Base-by-base conservation (phyloP, 2,888 invertebrate species). In the Cephus sareptanus region DNA sequence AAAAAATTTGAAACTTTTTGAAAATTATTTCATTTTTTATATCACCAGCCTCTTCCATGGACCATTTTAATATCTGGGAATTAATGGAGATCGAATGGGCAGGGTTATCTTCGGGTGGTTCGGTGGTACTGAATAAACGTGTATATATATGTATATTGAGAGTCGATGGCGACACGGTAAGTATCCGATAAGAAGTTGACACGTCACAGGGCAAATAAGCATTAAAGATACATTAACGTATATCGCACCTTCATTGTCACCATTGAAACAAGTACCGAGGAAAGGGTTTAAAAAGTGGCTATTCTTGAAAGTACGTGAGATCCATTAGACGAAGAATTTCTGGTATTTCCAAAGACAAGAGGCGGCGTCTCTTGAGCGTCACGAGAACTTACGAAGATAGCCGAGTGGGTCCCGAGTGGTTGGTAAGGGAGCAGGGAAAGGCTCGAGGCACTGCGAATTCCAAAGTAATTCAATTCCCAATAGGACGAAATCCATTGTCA, bases 281-380 rank as follows among this genome's bases (percentile, higher is more conserved):
- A 56, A 56, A 56, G 56, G 23, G 56, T 56, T 56, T 56, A 56
- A 56, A 9, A 23, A 56, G 56, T 56, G 56, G 56, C 56, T 23
- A 23, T 56, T 56, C 56, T 23, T 23, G 15, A 23, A 71, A 31
- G 9, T 15, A 71, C 71, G 71, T 9, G 31, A 71, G 83, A 80
- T 82, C 84, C 84, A 84, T 84, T 84, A 83, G 77, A 34, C 34
- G 34, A 69, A 78, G 81, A 79, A 83, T 84, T 74, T 81, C 76
- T 77, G 78, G 83, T 83, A 85, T 85, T 84, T 70, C 74, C 76
- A 75, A 69, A 73, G 77, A 81, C 75, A 80, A 81, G 77, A 77
- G 34, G 33, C 33, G 33, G 71, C 31, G 71, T 71, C 71, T 13
- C 34, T 71, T 31, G 31, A 71, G 71, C 11, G 71, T 71, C 33